These are phyloP conservation scores for Balaeniceps rex DNA, from an alignment of 2,113 vertebrate genomes.

Conservation along the genomic window DNA sequence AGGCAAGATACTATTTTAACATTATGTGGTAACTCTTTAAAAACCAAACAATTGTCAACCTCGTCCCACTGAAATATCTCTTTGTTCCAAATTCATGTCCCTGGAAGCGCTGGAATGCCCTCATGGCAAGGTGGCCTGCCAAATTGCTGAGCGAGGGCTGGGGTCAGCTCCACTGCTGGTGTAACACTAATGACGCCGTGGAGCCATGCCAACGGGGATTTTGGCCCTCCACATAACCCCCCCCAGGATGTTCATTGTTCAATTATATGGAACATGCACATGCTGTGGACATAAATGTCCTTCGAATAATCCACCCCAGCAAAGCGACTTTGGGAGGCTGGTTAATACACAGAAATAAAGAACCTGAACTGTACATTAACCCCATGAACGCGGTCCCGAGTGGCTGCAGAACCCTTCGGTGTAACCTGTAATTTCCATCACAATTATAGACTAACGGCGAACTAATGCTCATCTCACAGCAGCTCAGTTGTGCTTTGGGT, in stretches of 20 bases:
- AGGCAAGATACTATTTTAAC: slow-evolving; percentile 26
- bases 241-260: not conserved
- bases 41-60: slow-evolving; percentile 38
- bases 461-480: not conserved
- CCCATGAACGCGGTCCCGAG: not conserved
- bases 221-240: not conserved
- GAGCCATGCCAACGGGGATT: not conserved
- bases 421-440: not conserved
- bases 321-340: not conserved
- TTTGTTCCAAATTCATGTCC: not conserved
- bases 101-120: not conserved
- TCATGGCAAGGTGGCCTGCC: not conserved
- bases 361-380: not conserved
- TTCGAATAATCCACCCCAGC: not conserved
- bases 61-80: not conserved
- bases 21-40: slow-evolving; percentile 28
- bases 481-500: not conserved
- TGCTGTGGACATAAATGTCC: not conserved
- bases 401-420: not conserved
- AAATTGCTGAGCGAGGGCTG: not conserved
- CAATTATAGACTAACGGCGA: not conserved
- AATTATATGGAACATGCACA: not conserved
- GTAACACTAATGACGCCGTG: not conserved
- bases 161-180: not conserved
- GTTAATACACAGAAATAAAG: not conserved